Base-by-base conservation (phyloP, 2,888 invertebrate species). In the Hemithea aestivaria region DNA sequence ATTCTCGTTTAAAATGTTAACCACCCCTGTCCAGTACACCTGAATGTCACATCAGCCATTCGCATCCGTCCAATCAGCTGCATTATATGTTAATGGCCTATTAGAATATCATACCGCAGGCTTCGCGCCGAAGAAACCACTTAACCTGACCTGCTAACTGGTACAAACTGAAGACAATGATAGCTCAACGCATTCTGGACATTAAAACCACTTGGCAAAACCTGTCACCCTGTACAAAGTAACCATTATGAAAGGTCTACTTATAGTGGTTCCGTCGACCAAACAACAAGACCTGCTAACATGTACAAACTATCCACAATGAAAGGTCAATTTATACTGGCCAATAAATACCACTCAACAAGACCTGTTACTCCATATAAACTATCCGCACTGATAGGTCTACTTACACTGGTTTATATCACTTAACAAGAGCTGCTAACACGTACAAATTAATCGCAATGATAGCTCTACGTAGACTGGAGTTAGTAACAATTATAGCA, bases 51-150 rank as follows among this genome's bases (percentile, higher is more conserved):
- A 76, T 76, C 78, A 73, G 75, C 82, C 80, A 72, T 67, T 77
- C 77, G 79, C 80, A 84, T 82, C 79, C 81, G 81, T 84, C 89
- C 90, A 90, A 90, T 90, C 89, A 89, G 88, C 81, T 58, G 78
- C 77, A 87, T 87, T 87, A 87, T 87, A 87, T 87, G 87, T 84
- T 85, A 87, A 87, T 87, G 80, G 80, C 74, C 83, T 78, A 87
- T 87, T 87, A 85, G 83, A 87, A 87, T 85, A 85, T 4, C 75
- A 76, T 73, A 66, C 73, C 61, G 69, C 71, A 62, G 63, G 67
- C 66, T 66, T 76, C 77, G 76, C 78, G 68, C 76, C 69, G 71
- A 72, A 71, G 62, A 53, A 27, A 55, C 61, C 49, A 53, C 54
- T 55, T 56, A 53, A 59, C 32, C 9, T 11, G 36, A 41, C 24